A percentile compares a stretch with the other conserved stretches of the same genome.
Conservation (phyloP, 2,888 invertebrate species). For the Incurvaria masculella region DNA sequence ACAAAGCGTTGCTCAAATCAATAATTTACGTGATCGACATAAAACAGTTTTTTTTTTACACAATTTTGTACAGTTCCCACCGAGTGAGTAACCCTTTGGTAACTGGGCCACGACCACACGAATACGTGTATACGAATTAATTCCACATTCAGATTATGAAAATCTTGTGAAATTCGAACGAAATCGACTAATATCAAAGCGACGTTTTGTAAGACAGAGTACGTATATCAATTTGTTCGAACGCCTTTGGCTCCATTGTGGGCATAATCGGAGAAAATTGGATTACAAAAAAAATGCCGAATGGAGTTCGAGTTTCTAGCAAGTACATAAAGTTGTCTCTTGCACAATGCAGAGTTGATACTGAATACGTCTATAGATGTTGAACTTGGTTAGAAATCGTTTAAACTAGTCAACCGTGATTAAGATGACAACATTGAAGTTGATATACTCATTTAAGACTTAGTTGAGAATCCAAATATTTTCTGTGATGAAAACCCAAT, state of each 20-base stretch:
- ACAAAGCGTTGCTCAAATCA: conserved; percentile 40
- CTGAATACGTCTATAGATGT: too few relatives aligned
- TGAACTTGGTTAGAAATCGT: too few relatives aligned
- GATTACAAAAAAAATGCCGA: background rate
- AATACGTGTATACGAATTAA: background rate
- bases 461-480: too few relatives aligned
- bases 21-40: conserved; percentile 36
- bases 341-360: background rate
- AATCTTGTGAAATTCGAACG: background rate
- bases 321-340: background rate
- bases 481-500: too few relatives aligned
- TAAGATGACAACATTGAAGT: too few relatives aligned
- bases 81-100: too few relatives aligned
- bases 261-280: background rate
- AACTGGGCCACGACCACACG: too few relatives aligned
- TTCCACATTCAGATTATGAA: background rate
- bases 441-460: too few relatives aligned
- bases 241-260: background rate
- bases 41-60: conserved; percentile 3
- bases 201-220: background rate
- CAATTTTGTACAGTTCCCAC: background rate
- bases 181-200: background rate
- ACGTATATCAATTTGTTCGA: background rate
- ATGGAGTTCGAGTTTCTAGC: background rate
- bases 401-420: too few relatives aligned